These are phyloP conservation scores for Acleris literana DNA, from an alignment of 2,888 invertebrate species.

Conservation along the genomic window DNA sequence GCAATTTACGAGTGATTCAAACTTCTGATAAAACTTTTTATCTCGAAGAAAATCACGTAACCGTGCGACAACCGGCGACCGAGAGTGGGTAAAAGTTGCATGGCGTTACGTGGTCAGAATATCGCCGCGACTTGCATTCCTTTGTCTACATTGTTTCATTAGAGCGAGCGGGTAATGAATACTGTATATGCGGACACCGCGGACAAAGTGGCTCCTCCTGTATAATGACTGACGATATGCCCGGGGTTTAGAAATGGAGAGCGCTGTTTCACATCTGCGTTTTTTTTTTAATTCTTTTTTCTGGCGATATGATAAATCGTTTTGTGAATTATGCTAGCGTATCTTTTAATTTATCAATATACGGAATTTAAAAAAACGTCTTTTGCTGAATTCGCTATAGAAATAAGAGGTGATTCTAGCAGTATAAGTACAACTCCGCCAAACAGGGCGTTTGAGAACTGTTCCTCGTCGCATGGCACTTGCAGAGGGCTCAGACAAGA, in stretches of 20 bases:
- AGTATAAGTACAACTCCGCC: no score
- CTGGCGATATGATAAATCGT: no score
- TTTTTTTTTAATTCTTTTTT: neutral
- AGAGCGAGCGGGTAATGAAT: constrained; percentile 60
- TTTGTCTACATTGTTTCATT: constrained; percentile 58
- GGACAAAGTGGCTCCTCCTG: constrained; percentile 44
- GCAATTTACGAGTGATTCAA: constrained; percentile 19
- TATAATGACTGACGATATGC: constrained; percentile 48
- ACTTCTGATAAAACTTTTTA: constrained; percentile 20
- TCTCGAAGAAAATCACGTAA: constrained; percentile 18
- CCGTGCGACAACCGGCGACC: constrained; percentile 1
- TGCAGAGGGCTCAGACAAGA: no score
- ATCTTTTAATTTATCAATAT: no score
- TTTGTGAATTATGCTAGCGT: no score
- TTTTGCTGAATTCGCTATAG: no score
- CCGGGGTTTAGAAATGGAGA: neutral
- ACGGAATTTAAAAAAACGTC: no score
- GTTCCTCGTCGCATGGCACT: no score
- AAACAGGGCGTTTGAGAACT: no score
- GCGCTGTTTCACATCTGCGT: neutral
- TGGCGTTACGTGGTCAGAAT: constrained; percentile 22
- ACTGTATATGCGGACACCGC: constrained; percentile 58
- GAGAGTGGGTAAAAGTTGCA: constrained; percentile 21
- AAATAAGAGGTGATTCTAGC: no score
- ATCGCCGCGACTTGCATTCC: constrained; percentile 28